Evolutionary conservation across 1,140 invertebrate species (phyloP), one percentile per base, ranked within the genome.

Genomic region (Hyposmocoma kahamanoa): DNA sequence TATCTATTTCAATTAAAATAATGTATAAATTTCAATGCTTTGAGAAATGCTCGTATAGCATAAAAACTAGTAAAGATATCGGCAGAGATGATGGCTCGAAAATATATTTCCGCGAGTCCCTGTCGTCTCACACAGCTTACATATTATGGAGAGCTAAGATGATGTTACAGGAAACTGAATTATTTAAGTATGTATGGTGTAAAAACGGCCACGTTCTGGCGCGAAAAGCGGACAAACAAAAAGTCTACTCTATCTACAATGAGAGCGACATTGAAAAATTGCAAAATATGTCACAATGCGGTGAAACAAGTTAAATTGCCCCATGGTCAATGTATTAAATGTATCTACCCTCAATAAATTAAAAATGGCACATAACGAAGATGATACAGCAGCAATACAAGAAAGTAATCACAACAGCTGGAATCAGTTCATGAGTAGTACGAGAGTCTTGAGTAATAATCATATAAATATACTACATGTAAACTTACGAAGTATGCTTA

Each of bases 151-250:
- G 26, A 38, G 15, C 32, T 9, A 47, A 47, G 26, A 13, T 1
- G 1, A 22, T 13, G 1, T 20, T 47, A 5, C 36, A 47, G 19
- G 11, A 18, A 1, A 28, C 11, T 9, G 4, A 3, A 10, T 21
- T 36, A n/a, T 47, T 11, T 47, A 47, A 47, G 26, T 47, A 6
- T 38, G 32, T 47, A 1, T 47, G 45, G 45, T 34, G 18, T 11
- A 47, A 47, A 38, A 26, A 38, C 17, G 45, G 45, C 26, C 4
- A 15, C 15, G 19, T 47, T 1, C 3, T 47, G 30, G 45, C 20
- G n/a, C 19, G 45, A 11, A 47, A 22, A 47, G 13, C 2, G 1
- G 45, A 47, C 1, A 24, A 24, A 1, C 11, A 38, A 19, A 36
- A 36, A 47, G 11, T n/a, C 2, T 17, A 20, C 21, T 13, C 11